Conservation (phyloP, 30 jellyfish, hydroid and myxozoan species). For the Turritopsis dohrnii region DNA sequence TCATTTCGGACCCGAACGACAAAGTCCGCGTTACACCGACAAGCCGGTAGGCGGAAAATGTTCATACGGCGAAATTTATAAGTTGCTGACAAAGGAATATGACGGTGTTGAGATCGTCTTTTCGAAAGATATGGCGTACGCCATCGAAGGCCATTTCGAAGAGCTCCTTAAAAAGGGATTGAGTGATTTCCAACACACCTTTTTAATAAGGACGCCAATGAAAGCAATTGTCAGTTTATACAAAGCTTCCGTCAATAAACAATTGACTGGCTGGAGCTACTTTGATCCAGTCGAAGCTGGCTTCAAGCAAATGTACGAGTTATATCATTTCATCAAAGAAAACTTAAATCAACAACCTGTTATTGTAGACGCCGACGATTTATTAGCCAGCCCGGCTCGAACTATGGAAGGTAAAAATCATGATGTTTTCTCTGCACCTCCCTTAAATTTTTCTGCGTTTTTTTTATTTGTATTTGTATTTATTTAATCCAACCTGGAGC, state of each 20-base stretch:
- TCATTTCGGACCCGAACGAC: slow-evolving; percentile 90
- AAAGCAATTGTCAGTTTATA: slow-evolving; percentile 70
- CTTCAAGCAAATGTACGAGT: slow-evolving; percentile 42
- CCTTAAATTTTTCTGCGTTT: no score
- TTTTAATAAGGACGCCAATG: slow-evolving; percentile 75
- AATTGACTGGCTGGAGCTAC: slow-evolving; percentile 77
- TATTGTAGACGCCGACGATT: slow-evolving; percentile 84
- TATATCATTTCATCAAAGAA: slow-evolving; percentile 45
- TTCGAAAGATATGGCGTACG: slow-evolving; percentile 77
- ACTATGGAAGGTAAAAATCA: slow-evolving; percentile 54
- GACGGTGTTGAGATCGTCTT: slow-evolving; percentile 76
- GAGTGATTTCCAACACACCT: slow-evolving; percentile 54
- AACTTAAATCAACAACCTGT: slow-evolving; percentile 46
- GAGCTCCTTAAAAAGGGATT: slow-evolving; percentile 47
- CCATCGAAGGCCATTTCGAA: slow-evolving; percentile 48
- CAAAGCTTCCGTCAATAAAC: slow-evolving; percentile 70
- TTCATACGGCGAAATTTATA: slow-evolving; percentile 37
- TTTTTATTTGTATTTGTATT: no score
- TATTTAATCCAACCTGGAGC: background rate
- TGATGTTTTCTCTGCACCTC: no score
- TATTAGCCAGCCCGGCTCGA: slow-evolving; percentile 74
- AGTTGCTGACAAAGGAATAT: slow-evolving; percentile 37
- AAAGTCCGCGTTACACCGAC: slow-evolving; percentile 58
- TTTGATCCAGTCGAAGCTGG: slow-evolving; percentile 79
- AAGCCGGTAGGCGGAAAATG: slow-evolving; percentile 31